Conservation (phyloP, 1,140 invertebrate species). For the Hydropsyche tenuis region DNA sequence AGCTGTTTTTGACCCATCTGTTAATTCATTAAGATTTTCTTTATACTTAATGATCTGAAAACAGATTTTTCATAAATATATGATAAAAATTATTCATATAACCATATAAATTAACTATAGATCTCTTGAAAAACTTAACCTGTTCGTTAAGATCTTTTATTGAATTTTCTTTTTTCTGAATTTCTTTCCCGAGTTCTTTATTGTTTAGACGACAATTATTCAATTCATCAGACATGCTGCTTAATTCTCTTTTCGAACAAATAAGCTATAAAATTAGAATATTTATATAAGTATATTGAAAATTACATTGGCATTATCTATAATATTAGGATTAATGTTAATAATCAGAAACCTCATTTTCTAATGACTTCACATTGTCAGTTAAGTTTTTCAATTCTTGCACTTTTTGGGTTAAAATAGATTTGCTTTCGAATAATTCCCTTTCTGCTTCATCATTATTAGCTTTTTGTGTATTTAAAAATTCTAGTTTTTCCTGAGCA, state of each 20-base stretch:
- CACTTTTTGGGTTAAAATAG: conserved; percentile 52
- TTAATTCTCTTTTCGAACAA: conserved; percentile 25
- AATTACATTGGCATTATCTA: no score
- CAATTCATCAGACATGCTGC: conserved; percentile 16
- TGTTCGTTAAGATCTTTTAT: conserved; percentile 16
- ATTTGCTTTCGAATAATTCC: conserved; percentile 52
- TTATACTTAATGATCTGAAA: conserved; percentile 57
- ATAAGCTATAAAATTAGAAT: conserved; percentile 13
- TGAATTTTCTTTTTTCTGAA: conserved; percentile 11
- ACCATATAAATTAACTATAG: background rate
- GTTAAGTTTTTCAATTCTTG: conserved; percentile 48
- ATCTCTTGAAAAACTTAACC: no score
- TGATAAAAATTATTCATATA: background rate
- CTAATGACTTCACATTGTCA: conserved; percentile 52
- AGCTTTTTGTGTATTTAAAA: conserved; percentile 57
- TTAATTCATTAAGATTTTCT: conserved; percentile 55
- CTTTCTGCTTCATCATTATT: conserved; percentile 55
- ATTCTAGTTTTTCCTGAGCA: conserved; percentile 56
- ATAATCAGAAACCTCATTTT: conserved; percentile 53
- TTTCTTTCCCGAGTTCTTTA: background rate
- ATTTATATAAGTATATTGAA: conserved; percentile 1
- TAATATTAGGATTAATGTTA: background rate
- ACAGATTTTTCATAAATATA: background rate
- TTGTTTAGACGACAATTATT: conserved; percentile 8
- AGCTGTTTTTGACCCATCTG: conserved; percentile 58